Evolutionary conservation across 1,140 invertebrate genomes (phyloP).

Genomic region (Aricia agestis): DNA sequence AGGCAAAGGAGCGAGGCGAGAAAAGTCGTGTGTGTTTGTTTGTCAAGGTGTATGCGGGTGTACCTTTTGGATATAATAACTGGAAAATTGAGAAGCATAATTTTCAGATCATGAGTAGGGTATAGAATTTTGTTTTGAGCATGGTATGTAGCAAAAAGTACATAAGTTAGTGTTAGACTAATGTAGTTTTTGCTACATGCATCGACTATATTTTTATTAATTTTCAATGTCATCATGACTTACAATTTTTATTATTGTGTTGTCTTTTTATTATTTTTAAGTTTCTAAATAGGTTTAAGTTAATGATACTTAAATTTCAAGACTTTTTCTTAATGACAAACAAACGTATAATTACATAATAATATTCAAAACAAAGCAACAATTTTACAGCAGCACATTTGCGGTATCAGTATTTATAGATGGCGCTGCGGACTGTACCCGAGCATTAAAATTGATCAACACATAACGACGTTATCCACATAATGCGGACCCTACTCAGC

Average conservation of each 20-base stretch:
- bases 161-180: no score
- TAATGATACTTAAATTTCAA: no score
- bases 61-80: neutral
- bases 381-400: neutral
- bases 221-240: neutral
- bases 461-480: constrained; percentile 73
- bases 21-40: neutral
- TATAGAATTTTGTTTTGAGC: no score
- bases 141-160: no score
- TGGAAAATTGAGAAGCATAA: neutral
- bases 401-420: constrained; percentile 2
- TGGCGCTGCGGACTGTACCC: constrained; percentile 15
- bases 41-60: neutral
- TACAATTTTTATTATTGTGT: neutral
- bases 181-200: no score
- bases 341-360: no score
- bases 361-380: neutral
- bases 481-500: constrained; percentile 72
- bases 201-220: no score
- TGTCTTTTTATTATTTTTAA: no score
- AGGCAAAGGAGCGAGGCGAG: neutral
- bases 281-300: no score
- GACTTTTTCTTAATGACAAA: no score
- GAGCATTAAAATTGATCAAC: constrained; percentile 74
- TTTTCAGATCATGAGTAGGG: neutral